Base-by-base conservation (phyloP, 1,140 invertebrate genomes). In the Cataglyphis hispanica region DNA sequence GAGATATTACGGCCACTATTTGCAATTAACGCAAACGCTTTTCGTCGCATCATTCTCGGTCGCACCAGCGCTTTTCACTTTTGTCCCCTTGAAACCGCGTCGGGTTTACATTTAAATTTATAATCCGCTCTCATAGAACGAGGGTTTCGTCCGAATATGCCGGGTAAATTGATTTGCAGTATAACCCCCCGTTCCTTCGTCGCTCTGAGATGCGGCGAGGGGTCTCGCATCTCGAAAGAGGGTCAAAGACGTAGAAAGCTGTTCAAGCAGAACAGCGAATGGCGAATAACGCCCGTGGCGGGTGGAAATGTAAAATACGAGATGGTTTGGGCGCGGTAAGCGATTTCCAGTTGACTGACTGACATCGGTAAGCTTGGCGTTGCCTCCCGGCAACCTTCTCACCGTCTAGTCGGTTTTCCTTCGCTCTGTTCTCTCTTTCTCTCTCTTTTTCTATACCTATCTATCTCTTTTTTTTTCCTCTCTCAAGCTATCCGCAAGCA, bases 271-370 rank as follows among this genome's bases (percentile, higher is more conserved):
- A 78, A 77, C 84, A 64, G 74, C 80, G 83, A 84, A 84, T 76
- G 66, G 84, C 81, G 60, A 69, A 50, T 50, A 61, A 77, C n/a
- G 70, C 22, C 25, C 53, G 40, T 70, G 63, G 19, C 67, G 46
- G 70, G 69, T 61, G 53, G 87, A 88, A 88, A 92, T 87, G 91
- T 90, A 91, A 92, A 93, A 89, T 93, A 90, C 85, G 89, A 88
- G 85, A 88, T 89, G 87, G 86, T 91, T 77, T 88, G 87, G 53
- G 85, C 85, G 74, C 87, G 85, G 89, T 93, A 93, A 94, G 92
- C 92, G 92, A 93, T 93, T 93, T 94, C 89, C 91, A 89, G 91
- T 90, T 92, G 92, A 93, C 92, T 93, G 92, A 90, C 90, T 93
- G 92, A 91, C 92, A 90, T 92, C 91, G 89, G 84, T 87, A 89